A percentile compares a stretch with the other conserved stretches of the same genome.
phyloP scores from a whole-genome alignment of 2,797 vertebrate species.

The Notoglanidium macrostoma region DNA sequence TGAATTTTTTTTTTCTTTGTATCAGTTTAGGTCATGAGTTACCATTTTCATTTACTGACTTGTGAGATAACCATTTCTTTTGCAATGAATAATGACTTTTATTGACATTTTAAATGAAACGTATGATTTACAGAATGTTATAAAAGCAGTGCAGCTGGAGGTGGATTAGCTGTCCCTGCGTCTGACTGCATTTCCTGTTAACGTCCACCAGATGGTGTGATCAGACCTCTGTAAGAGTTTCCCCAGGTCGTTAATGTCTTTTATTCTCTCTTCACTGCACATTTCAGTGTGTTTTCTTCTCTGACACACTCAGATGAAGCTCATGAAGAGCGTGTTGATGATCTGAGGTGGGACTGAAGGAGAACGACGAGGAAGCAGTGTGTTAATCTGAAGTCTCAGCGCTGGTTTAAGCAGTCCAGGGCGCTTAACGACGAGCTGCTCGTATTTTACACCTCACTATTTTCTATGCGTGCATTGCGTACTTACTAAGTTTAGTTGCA shows the following conservation, averaged over 20 bases:
- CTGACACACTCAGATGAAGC: not conserved
- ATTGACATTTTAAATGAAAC: not conserved
- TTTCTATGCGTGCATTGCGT: slow-evolving; percentile 54
- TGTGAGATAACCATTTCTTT: not conserved
- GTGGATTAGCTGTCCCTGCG: not conserved
- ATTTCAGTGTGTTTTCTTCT: not conserved
- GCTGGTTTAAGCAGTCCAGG: not conserved
- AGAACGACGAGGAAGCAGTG: not conserved
- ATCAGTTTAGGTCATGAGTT: not conserved
- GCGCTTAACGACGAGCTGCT: not conserved
- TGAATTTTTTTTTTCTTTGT: not conserved
- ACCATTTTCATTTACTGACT: not conserved
- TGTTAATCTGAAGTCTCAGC: no score
- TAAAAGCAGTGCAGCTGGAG: not conserved
- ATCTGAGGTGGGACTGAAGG: not conserved
- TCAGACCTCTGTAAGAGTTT: slow-evolving; percentile 3
- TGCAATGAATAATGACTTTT: not conserved
- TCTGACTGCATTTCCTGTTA: not conserved
- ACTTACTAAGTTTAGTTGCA: slow-evolving; percentile 97
- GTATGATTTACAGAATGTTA: not conserved
- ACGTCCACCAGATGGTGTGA: slow-evolving; percentile 62
- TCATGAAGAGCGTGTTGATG: not conserved
- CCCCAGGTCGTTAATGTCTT: not conserved
- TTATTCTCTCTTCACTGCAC: not conserved
- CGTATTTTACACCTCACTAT: not conserved